Evolutionary conservation across 2,113 vertebrate genomes (phyloP).

Genomic region (Hystrix brachyura): DNA sequence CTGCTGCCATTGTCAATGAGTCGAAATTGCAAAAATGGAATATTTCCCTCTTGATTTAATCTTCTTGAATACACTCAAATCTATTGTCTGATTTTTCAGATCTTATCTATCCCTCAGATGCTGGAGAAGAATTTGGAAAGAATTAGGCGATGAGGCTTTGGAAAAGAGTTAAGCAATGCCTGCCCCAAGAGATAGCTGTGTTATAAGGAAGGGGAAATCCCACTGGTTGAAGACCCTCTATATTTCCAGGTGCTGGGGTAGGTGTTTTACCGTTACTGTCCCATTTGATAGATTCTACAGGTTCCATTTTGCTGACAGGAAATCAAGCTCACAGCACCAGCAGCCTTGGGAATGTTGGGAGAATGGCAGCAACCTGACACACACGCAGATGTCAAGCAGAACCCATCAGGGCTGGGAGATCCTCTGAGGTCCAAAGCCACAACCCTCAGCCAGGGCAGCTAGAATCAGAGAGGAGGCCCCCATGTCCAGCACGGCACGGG

Average conservation of each 20-base stretch:
- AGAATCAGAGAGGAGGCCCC: not conserved
- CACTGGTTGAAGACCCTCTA: not conserved
- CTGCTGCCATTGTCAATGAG: constrained; percentile 57
- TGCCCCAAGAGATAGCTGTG: not conserved
- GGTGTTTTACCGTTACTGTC: not conserved
- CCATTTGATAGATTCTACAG: not conserved
- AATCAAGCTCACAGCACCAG: not conserved
- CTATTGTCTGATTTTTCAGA: not conserved
- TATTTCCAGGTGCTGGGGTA: not conserved
- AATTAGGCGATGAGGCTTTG: not conserved
- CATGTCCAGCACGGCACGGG: not conserved
- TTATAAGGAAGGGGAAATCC: not conserved
- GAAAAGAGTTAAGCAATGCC: not conserved
- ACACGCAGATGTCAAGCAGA: not conserved
- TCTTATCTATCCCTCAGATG: not conserved
- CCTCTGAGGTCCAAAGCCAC: not conserved
- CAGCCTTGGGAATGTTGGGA: not conserved
- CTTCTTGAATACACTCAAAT: constrained; percentile 14
- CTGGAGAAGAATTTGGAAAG: not conserved
- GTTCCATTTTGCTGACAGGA: not conserved
- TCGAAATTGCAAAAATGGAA: not conserved
- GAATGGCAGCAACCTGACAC: not conserved
- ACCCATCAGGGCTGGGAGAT: not conserved
- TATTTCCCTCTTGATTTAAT: constrained; percentile 21
- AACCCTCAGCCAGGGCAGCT: not conserved